Evolutionary conservation across 2,888 invertebrate genomes (phyloP).

Genomic region (Netelia melanura): DNA sequence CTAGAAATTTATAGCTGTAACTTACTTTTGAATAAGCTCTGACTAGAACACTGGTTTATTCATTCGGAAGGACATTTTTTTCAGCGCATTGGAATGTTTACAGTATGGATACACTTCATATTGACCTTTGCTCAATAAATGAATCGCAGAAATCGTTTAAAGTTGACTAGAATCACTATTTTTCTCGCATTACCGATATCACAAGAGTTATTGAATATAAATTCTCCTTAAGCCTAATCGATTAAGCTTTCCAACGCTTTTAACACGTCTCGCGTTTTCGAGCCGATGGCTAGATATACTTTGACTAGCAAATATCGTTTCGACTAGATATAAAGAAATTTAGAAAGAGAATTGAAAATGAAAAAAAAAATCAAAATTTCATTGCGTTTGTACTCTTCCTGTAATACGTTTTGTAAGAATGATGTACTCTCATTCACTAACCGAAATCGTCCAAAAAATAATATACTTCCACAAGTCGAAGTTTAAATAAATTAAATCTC

Average conservation of each 20-base stretch:
- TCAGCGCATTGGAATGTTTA: slow-evolving; percentile 47
- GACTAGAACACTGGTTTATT: slow-evolving; percentile 38
- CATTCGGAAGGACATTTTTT: slow-evolving; percentile 3
- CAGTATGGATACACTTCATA: slow-evolving; percentile 45
- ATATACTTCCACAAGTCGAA: slow-evolving; percentile 18
- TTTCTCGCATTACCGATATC: slow-evolving; percentile 6
- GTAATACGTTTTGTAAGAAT: not conserved
- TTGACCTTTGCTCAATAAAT: not conserved
- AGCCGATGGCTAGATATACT: not conserved
- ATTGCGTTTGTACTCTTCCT: not conserved
- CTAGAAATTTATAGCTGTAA: slow-evolving; percentile 42
- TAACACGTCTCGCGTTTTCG: not conserved
- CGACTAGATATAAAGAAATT: not conserved
- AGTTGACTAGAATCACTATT: slow-evolving; percentile 25
- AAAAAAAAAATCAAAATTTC: not conserved
- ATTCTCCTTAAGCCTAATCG: not conserved
- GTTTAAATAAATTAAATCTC: slow-evolving; percentile 52
- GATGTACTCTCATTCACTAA: not conserved
- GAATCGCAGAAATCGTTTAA: not conserved
- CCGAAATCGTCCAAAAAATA: not conserved
- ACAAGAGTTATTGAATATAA: slow-evolving; percentile 18
- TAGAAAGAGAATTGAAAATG: not conserved
- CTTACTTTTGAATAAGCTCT: slow-evolving; percentile 32
- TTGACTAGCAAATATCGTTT: slow-evolving; percentile 10
- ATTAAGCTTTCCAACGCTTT: not conserved